Evolutionary conservation across 2,888 invertebrate species (phyloP), one percentile per base, ranked within the genome.

Genomic region (Meghimatium bilineatum): DNA sequence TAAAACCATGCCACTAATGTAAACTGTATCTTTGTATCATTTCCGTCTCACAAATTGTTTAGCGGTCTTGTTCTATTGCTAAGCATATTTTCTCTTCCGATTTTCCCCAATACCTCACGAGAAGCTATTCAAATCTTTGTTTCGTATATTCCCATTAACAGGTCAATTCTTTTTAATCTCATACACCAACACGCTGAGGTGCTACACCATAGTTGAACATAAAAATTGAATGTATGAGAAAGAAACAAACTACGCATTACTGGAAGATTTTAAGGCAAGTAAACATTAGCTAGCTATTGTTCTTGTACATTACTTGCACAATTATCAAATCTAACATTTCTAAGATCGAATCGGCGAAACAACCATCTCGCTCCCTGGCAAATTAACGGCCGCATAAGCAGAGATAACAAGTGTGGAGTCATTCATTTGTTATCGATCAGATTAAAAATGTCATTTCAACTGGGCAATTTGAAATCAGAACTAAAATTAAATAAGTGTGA

Each of bases 401-500:
- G 76, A 60, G 38, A 74, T 49, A 49, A 49, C 49, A 49, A 44
- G 56, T 38, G 36, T 60, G 36, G 60, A 60, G 76, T 56, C 76
- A 76, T 76, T 76, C 76, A 76, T 76, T 56, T 60, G 26, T 56
- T 44, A 76, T 76, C 76, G 76, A 76, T 60, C 36, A 34, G 56
- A 23, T 60, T 49, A 76, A 60, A 76, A 76, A 14, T 34, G 76
- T 76, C 76, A 76, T 76, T 76, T 76, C 56, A 36, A 60, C 76
- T 34, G 60, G 76, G 76, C 76, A 76, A 17, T 76, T 56, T 60
- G 76, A 76, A 76, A 76, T 76, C 60, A 60, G 76, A 76, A 60
- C 76, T 60, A 34, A 76, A 76, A 76, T 76, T 76, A 76, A 76
- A 76, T 76, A 76, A 76, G 76, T 60, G 76, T 60, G 76, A 76